These are phyloP conservation scores for Thrips palmi DNA, from an alignment of 1,140 invertebrate genomes.

Conservation along the genomic window DNA sequence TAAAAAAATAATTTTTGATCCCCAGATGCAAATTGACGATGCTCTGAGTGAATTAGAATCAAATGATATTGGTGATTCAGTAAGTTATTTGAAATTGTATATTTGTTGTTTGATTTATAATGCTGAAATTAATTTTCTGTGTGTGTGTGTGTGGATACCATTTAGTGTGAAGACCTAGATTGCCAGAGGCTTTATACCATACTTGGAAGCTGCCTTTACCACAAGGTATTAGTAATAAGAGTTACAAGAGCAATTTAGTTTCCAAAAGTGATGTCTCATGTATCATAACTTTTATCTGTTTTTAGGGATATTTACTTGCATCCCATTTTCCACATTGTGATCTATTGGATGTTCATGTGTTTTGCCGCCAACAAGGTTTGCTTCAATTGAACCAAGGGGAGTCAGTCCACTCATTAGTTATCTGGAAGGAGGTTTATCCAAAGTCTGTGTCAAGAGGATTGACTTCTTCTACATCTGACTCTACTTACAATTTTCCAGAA, in stretches of 20 bases:
- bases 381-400: slow-evolving; percentile 41
- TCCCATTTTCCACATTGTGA: slow-evolving; percentile 51
- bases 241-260: slow-evolving; percentile 2
- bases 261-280: not conserved
- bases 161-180: slow-evolving; percentile 51
- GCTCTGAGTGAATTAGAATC: slow-evolving; percentile 61
- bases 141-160: slow-evolving; percentile 12
- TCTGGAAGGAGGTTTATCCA: slow-evolving; percentile 55
- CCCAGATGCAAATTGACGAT: slow-evolving; percentile 50
- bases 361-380: slow-evolving; percentile 44
- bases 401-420: slow-evolving; percentile 44
- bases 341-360: slow-evolving; percentile 46
- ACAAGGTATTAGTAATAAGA: slow-evolving; percentile 16
- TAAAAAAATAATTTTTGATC: slow-evolving; percentile 7
- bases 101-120: not conserved
- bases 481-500: slow-evolving; percentile 23
- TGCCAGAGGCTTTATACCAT: slow-evolving; percentile 59
- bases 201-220: slow-evolving; percentile 40
- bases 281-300: not conserved
- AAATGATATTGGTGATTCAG: slow-evolving; percentile 65
- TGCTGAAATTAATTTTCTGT: slow-evolving; percentile 6
- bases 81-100: slow-evolving; percentile 21
- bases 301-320: slow-evolving; percentile 40
- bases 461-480: not conserved
- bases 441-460: slow-evolving; percentile 24